Evolutionary conservation across 2,797 vertebrate species (phyloP).

Genomic region (Atherinosoma microstoma): DNA sequence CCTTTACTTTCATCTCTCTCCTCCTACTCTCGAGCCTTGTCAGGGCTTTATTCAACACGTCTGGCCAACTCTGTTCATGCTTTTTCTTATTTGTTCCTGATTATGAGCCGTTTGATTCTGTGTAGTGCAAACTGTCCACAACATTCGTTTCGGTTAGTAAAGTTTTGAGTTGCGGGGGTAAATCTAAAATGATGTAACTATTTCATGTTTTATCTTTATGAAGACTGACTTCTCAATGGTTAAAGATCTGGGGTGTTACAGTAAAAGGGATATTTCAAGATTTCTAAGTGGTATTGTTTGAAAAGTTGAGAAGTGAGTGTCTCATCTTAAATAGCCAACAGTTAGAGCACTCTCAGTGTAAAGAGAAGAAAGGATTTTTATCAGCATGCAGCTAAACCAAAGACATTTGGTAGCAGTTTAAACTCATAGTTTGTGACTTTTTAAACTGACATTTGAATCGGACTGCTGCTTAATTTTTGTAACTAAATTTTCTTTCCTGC

Average conservation of each 20-base stretch:
- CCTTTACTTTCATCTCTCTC: constrained; percentile 82
- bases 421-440: no score
- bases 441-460: no score
- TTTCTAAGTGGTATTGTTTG: not conserved
- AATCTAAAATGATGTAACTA: not conserved
- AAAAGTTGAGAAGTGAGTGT: not conserved
- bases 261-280: not conserved
- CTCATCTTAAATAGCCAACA: no score
- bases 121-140: constrained; percentile 11
- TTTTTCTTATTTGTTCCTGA: constrained; percentile 20
- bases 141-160: constrained; percentile 8
- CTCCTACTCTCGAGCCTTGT: constrained; percentile 83
- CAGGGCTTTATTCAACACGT: constrained; percentile 41
- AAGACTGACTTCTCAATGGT: not conserved
- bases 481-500: no score
- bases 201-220: not conserved
- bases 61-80: constrained; percentile 26
- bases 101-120: constrained; percentile 10
- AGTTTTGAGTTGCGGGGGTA: constrained; percentile 2
- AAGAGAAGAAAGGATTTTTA: no score
- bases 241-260: not conserved
- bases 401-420: no score
- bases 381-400: no score
- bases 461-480: no score
- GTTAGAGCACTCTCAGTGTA: no score